Conservation (phyloP, 2,888 invertebrate genomes). For the Tigriopus californicus region DNA sequence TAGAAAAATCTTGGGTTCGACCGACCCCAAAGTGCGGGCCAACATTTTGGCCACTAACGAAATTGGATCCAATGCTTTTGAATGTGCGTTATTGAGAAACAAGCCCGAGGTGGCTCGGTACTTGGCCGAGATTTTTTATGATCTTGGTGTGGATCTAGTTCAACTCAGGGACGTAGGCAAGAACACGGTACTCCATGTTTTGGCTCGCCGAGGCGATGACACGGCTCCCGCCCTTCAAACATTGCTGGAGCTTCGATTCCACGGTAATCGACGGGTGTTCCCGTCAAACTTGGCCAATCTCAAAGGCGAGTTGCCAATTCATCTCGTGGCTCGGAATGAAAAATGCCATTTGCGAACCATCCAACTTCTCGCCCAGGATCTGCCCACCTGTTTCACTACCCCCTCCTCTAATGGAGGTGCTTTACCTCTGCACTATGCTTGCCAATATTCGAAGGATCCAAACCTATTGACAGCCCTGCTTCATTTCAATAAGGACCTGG, state of each 20-base stretch:
- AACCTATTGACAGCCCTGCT: neutral
- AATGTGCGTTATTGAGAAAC: neutral
- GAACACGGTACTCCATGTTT: neutral
- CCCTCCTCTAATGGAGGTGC: neutral
- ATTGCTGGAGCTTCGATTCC: neutral
- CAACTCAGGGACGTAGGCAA: neutral
- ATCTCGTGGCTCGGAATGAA: neutral
- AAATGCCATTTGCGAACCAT: neutral
- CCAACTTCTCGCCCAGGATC: neutral
- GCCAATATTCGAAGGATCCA: neutral
- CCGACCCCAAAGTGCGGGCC: neutral
- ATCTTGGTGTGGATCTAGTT: neutral
- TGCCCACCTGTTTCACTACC: neutral
- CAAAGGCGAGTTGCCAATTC: neutral
- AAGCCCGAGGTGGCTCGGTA: neutral
- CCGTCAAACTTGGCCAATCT: neutral
- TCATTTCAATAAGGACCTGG: neutral
- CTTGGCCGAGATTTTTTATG: neutral
- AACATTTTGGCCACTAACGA: neutral
- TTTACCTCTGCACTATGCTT: conserved; percentile 1
- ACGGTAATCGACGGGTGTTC: neutral
- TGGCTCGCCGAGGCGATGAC: conserved; percentile 1
- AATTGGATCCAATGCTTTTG: neutral
- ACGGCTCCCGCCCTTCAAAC: neutral
- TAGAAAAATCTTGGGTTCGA: neutral